Evolutionary conservation across 2,797 vertebrate genomes (phyloP).

Genomic region (Oreortyx pictus): DNA sequence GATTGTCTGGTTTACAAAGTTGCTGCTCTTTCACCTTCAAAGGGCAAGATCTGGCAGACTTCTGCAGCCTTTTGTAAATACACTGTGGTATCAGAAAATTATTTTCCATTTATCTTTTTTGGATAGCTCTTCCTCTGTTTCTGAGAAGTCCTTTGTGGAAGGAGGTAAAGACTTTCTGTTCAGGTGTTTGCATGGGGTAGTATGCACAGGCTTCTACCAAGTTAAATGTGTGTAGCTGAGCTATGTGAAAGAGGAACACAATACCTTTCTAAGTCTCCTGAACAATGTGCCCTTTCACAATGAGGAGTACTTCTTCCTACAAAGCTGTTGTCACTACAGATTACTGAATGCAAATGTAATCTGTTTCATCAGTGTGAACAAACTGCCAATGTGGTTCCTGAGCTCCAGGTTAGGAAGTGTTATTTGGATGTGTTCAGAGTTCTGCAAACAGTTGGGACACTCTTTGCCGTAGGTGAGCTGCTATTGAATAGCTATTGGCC

Average conservation of each 20-base stretch:
- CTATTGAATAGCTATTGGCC: neutral
- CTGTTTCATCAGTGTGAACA: neutral
- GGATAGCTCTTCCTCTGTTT: neutral
- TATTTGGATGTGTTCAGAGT: neutral
- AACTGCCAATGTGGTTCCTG: neutral
- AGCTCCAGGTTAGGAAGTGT: neutral
- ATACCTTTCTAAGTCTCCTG: neutral
- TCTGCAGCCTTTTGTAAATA: neutral
- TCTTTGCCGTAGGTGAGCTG: neutral
- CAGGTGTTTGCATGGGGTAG: neutral
- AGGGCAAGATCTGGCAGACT: neutral
- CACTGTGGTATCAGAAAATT: neutral
- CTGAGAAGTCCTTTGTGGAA: neutral
- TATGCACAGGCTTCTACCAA: neutral
- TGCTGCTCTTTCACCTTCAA: neutral
- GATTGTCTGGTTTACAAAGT: neutral
- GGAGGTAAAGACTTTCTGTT: neutral
- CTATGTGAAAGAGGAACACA: neutral
- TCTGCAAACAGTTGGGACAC: neutral
- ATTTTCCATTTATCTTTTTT: neutral
- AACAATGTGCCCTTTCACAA: neutral
- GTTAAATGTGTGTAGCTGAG: neutral
- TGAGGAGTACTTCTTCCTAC: neutral
- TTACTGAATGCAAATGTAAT: neutral
- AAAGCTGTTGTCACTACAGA: neutral